A percentile compares a stretch with the other conserved stretches of the same genome.
phyloP scores from a whole-genome alignment of 2,113 vertebrate genomes.

The Pelecanoides urinatrix region DNA sequence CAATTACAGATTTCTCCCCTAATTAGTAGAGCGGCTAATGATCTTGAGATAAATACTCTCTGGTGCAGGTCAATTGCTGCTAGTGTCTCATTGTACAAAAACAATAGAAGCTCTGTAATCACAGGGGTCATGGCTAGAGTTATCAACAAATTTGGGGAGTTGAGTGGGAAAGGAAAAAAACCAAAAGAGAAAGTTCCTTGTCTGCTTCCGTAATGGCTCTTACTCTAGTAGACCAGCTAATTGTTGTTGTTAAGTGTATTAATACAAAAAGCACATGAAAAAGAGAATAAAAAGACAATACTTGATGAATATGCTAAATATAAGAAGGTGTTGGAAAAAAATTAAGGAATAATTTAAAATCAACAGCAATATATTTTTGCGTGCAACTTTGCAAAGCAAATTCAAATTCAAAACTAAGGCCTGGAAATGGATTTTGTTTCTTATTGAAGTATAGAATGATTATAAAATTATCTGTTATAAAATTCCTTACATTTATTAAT shows the following conservation, averaged over 20 bases:
- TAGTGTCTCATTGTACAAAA: background rate
- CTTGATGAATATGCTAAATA: background rate
- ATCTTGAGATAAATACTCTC: slow-evolving; percentile 25
- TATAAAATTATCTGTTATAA: background rate
- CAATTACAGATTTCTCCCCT: slow-evolving; percentile 1
- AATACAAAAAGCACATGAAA: background rate
- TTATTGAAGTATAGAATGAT: background rate
- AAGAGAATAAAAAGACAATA: background rate
- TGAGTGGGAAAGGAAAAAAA: background rate
- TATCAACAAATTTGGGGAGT: background rate
- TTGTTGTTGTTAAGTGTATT: background rate
- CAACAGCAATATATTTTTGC: background rate
- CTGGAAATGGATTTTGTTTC: background rate
- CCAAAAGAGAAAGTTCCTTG: background rate
- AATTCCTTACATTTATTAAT: background rate
- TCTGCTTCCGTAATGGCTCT: background rate
- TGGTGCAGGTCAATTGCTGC: background rate
- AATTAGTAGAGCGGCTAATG: background rate
- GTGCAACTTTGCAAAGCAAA: background rate
- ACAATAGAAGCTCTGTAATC: slow-evolving; percentile 23
- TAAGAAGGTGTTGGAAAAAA: background rate
- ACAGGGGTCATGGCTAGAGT: background rate
- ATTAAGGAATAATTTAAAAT: background rate
- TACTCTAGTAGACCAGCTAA: background rate
- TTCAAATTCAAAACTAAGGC: background rate